These are phyloP conservation scores for Podarcis raffonei DNA, from an alignment of 2,113 vertebrate genomes.

Conservation along the genomic window DNA sequence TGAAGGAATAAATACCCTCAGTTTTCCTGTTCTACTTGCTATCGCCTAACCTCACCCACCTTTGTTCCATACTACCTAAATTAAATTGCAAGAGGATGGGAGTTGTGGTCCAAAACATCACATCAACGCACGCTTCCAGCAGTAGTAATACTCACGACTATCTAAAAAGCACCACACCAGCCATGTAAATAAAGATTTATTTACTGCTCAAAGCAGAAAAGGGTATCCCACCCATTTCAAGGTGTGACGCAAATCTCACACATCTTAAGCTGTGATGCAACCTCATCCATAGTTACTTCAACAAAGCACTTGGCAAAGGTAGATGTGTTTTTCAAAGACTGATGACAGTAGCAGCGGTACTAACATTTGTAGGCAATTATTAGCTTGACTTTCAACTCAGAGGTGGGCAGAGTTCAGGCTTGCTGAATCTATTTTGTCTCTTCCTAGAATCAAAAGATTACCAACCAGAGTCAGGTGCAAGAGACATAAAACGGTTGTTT, in stretches of 20 bases:
- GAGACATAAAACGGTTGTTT: no score
- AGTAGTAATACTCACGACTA: background rate
- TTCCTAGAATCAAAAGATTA: no score
- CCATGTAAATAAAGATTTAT: background rate
- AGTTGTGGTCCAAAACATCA: no score
- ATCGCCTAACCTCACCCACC: background rate
- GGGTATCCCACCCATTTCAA: background rate
- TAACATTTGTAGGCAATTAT: background rate
- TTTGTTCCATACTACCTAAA: background rate
- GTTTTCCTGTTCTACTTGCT: background rate
- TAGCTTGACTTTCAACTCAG: background rate
- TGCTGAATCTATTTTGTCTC: no score
- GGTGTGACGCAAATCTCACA: background rate
- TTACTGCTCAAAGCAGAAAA: background rate
- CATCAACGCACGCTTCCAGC: no score
- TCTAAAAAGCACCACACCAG: background rate
- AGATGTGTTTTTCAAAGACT: background rate
- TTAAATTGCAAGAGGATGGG: background rate
- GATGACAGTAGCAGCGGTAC: background rate
- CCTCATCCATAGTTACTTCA: background rate
- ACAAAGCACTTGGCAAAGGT: background rate
- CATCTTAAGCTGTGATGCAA: background rate
- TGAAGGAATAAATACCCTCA: background rate
- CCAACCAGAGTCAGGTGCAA: no score
- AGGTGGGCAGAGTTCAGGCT: no score